Evolutionary conservation across 92 coral and sea anemone genomes (phyloP).

Genomic region (Montipora capitata): DNA sequence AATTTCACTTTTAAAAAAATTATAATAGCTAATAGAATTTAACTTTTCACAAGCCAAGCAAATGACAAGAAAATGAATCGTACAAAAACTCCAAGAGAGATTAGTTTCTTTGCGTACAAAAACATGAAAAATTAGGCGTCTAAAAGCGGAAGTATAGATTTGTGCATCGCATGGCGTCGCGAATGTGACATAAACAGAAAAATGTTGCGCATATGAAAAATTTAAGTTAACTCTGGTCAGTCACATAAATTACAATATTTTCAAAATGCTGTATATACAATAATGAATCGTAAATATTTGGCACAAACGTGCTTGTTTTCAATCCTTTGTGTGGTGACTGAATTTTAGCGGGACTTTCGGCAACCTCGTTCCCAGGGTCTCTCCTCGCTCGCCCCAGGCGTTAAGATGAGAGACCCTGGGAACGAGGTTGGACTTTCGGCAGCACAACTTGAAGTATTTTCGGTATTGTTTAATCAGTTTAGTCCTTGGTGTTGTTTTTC

Average conservation of each 20-base stretch:
- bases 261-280: background rate
- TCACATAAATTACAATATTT: background rate
- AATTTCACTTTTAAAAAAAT: no score
- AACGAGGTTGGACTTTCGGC: no score
- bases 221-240: background rate
- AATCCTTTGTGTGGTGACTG: background rate
- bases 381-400: no score
- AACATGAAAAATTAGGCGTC: background rate
- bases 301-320: background rate
- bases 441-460: no score
- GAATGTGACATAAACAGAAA: background rate
- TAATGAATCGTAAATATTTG: background rate
- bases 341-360: no score
- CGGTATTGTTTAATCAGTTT: no score
- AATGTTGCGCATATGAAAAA: background rate
- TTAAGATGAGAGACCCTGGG: no score
- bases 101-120: background rate
- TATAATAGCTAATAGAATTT: background rate
- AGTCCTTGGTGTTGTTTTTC: no score
- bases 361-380: no score
- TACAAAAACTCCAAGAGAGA: constrained; percentile 17
- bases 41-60: background rate
- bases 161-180: background rate
- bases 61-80: background rate
- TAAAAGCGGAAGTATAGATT: background rate